Evolutionary conservation across 2,113 vertebrate species (phyloP).

Genomic region (Chionomys nivalis): DNA sequence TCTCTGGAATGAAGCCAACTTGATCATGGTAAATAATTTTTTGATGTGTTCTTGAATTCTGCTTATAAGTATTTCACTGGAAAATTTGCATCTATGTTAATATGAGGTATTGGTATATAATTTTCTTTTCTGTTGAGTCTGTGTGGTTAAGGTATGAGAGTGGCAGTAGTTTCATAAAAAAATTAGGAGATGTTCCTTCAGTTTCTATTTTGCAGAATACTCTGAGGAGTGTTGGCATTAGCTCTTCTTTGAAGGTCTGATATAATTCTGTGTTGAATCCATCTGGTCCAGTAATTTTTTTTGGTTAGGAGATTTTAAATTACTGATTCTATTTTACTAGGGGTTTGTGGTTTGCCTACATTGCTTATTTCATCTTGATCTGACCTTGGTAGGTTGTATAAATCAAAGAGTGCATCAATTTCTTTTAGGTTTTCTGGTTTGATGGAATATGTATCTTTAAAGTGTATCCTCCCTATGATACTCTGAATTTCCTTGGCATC

Average conservation of each 20-base stretch:
- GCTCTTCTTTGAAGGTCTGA: neutral
- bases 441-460: neutral
- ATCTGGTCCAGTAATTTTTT: neutral
- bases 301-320: neutral
- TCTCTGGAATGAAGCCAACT: neutral
- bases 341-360: neutral
- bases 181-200: neutral
- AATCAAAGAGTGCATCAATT: neutral
- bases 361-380: neutral
- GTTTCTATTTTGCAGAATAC: neutral
- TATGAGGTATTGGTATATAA: neutral
- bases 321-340: neutral
- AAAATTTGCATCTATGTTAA: neutral
- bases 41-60: neutral
- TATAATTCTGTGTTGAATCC: neutral
- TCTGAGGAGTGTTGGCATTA: neutral
- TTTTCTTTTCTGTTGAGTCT: neutral
- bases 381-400: neutral
- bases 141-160: neutral
- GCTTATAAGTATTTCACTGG: neutral
- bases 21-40: neutral
- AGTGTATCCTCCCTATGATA: neutral
- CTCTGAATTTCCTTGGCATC: neutral
- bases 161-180: neutral
- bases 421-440: neutral